Percentiles rank a stretch among this genome's conserved stretches.
phyloP scores from a whole-genome alignment of 2,888 invertebrate genomes.

The Ophonus ardosiacus region DNA sequence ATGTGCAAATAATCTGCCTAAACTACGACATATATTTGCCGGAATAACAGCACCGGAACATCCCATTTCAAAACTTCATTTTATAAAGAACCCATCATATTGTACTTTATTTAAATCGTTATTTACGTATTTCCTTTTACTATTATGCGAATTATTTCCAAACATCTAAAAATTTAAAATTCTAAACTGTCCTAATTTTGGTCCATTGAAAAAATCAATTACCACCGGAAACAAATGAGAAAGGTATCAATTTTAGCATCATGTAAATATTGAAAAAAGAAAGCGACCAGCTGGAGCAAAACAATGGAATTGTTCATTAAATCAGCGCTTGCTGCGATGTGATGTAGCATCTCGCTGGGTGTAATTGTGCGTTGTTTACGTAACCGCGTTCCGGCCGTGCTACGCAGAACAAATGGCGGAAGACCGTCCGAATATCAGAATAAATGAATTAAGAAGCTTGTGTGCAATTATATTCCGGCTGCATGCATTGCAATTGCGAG shows the following conservation, averaged over 20 bases:
- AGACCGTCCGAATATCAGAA: conserved; percentile 25
- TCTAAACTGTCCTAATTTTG: too few relatives aligned
- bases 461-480: conserved; percentile 19
- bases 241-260: conserved; percentile 4
- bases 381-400: conserved; percentile 39
- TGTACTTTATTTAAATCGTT: too few relatives aligned
- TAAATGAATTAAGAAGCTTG: conserved; percentile 35
- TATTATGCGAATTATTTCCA: too few relatives aligned
- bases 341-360: conserved; percentile 1
- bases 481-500: background rate
- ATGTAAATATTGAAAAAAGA: conserved; percentile 23
- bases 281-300: conserved; percentile 5
- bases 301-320: conserved; percentile 35
- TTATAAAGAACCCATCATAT: too few relatives aligned
- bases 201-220: background rate
- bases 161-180: too few relatives aligned
- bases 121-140: too few relatives aligned
- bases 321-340: conserved; percentile 6
- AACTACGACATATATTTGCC: too few relatives aligned
- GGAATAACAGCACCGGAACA: too few relatives aligned
- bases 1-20: too few relatives aligned
- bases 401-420: conserved; percentile 50
- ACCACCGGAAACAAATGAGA: background rate
- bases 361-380: conserved; percentile 55
- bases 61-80: too few relatives aligned